A percentile compares a stretch with the other conserved stretches of the same genome.
These are phyloP conservation scores for Drepana falcataria DNA, from an alignment of 2,888 invertebrate genomes.

Conservation along the genomic window DNA sequence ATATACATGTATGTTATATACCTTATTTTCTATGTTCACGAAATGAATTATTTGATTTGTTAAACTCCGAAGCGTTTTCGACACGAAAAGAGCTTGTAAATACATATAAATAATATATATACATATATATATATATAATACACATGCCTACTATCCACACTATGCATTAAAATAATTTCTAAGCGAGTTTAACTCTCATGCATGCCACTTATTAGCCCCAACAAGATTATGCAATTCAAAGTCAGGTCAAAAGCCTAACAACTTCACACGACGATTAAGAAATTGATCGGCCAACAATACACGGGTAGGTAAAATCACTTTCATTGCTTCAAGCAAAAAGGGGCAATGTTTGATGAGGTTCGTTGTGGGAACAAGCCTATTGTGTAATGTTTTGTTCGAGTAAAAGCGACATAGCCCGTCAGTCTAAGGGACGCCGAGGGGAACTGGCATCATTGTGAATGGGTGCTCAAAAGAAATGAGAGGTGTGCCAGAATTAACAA, in stretches of 20 bases:
- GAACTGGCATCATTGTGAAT: not conserved
- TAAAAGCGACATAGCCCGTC: slow-evolving; percentile 9
- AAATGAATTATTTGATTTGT: too few relatives aligned
- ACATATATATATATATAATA: too few relatives aligned
- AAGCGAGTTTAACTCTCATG: too few relatives aligned
- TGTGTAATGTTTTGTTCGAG: slow-evolving; percentile 13
- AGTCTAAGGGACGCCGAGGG: slow-evolving; percentile 11
- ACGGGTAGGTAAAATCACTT: slow-evolving; percentile 33
- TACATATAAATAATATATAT: too few relatives aligned
- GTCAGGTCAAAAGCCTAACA: slow-evolving; percentile 14
- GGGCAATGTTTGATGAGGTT: slow-evolving; percentile 9
- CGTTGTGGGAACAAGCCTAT: slow-evolving; percentile 17
- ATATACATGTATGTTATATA: too few relatives aligned
- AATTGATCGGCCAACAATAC: slow-evolving; percentile 28
- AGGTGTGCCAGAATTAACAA: too few relatives aligned
- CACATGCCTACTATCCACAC: too few relatives aligned
- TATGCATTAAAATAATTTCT: too few relatives aligned
- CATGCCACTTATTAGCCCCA: not conserved
- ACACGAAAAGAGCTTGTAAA: too few relatives aligned
- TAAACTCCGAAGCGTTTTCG: too few relatives aligned
- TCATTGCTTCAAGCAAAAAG: slow-evolving; percentile 29
- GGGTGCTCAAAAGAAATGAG: too few relatives aligned
- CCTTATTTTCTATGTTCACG: too few relatives aligned
- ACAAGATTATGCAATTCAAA: slow-evolving; percentile 1
- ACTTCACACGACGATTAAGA: slow-evolving; percentile 27